Evolutionary conservation across 2,797 vertebrate genomes (phyloP), one percentile per base, ranked within the genome.

Genomic region (Denticeps clupeoides): DNA sequence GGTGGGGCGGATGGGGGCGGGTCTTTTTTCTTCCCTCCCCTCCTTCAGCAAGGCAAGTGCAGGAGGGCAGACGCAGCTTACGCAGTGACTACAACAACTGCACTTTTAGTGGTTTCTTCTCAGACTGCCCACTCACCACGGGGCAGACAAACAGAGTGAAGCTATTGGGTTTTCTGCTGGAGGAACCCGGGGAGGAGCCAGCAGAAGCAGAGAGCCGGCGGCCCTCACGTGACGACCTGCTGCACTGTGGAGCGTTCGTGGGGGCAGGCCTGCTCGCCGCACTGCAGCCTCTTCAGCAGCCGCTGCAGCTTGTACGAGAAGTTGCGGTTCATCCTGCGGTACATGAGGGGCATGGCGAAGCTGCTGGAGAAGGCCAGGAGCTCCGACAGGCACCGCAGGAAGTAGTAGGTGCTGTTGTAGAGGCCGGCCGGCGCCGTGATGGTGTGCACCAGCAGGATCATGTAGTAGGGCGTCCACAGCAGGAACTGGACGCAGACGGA

Each of bases 401-500:
- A 89, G 47, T 86, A 78, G 57, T 91, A 78, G 12, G 74, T 72
- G 5, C 81, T 74, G 33, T 74, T 47, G 50, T 79, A 74, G 2
- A 62, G 77, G 5, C 69, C 65, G 1, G 74, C 79, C 8, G 48
- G 47, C 1, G 65, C 56, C 51, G 72, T 80, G n/a, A 95, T 68
- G 0, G 87, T 88, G 76, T 87, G 89, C 6, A 90, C 84, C 65
- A 99, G 68, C 47, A 98, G 84, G n/a, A 70, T 87, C 60, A 86
- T 65, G 3, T 99, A 97, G 58, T 96, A 93, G 0, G 94, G 95
- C 0, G 92, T 93, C 95, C 95, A 99, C 12, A 99, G 78, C 0
- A 80, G 70, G 19, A 99, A 93, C 76, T 99, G 94, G 1, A 90
- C 74, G 5, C 89, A 92, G 49, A 98, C 89, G 0, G 93, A 92